Percentiles rank a stretch among this genome's conserved stretches.
Evolutionary conservation across 2,888 invertebrate species (phyloP).

Genomic region (Pristionchus entomophagus): DNA sequence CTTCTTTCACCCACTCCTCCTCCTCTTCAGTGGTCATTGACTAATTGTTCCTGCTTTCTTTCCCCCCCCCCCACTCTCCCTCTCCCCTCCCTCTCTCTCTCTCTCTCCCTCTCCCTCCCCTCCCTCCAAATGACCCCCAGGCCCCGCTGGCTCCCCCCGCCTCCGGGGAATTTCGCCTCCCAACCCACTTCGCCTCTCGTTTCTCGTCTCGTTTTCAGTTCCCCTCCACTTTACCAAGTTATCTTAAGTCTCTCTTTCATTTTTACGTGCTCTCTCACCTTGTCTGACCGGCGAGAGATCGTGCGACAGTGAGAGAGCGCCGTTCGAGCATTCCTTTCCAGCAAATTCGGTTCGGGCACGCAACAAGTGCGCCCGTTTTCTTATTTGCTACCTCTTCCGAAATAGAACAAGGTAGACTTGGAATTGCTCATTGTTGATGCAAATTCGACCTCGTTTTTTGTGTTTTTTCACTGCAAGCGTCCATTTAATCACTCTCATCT

Average conservation of each 20-base stretch:
- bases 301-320: not conserved
- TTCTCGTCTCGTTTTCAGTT: conserved; percentile 7
- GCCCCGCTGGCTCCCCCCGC: not conserved
- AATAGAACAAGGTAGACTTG: no score
- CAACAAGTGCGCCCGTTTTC: not conserved
- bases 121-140: conserved; percentile 18
- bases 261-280: not conserved
- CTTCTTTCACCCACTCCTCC: no score
- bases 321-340: not conserved
- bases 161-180: not conserved
- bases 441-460: no score
- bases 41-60: conserved; percentile 25
- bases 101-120: not conserved
- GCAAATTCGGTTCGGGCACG: not conserved
- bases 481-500: no score
- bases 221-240: conserved; percentile 7
- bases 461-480: no score
- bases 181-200: not conserved
- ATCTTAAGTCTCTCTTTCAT: not conserved
- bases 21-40: conserved; percentile 5
- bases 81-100: not conserved
- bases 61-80: not conserved
- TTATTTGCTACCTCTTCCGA: not conserved
- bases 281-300: not conserved
- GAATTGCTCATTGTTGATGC: no score